phyloP scores from a whole-genome alignment of 2,888 invertebrate species.

The Apamea sordens region DNA sequence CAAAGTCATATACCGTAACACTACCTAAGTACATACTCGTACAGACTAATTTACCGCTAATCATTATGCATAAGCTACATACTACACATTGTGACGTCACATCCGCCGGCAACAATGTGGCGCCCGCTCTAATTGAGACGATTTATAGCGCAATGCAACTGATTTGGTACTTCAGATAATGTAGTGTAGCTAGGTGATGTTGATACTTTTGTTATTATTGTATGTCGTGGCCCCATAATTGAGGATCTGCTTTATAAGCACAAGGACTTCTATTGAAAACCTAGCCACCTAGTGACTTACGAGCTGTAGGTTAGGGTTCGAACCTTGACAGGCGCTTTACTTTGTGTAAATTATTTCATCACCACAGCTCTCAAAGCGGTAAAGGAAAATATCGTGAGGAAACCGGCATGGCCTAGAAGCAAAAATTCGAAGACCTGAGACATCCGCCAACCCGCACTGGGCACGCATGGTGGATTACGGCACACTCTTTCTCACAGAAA shows the following conservation, averaged over 20 bases:
- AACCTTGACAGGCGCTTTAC: not conserved
- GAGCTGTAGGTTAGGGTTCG: not conserved
- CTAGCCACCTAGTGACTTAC: not conserved
- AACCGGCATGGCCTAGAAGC: not conserved
- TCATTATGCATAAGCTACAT: slow-evolving; percentile 54
- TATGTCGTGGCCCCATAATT: too few species aligned
- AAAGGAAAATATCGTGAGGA: not conserved
- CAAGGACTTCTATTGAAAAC: not conserved
- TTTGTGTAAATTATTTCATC: not conserved
- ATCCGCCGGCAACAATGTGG: slow-evolving; percentile 62
- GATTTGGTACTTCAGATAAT: slow-evolving; percentile 49
- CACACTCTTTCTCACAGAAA: not conserved
- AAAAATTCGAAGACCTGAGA: not conserved
- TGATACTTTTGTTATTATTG: slow-evolving; percentile 17
- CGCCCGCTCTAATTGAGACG: slow-evolving; percentile 59
- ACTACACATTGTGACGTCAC: slow-evolving; percentile 57
- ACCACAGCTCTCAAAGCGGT: too few species aligned
- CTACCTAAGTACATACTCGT: slow-evolving; percentile 5
- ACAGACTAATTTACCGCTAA: slow-evolving; percentile 44
- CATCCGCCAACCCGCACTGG: not conserved
- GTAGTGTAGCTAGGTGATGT: not conserved
- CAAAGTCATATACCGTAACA: slow-evolving; percentile 20
- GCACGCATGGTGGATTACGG: not conserved
- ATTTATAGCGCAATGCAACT: slow-evolving; percentile 47
- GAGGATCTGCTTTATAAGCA: not conserved